A percentile compares a stretch with the other conserved stretches of the same genome.
Evolutionary conservation across 2,888 invertebrate genomes (phyloP).

Genomic region (Drosophila demipolita): DNA sequence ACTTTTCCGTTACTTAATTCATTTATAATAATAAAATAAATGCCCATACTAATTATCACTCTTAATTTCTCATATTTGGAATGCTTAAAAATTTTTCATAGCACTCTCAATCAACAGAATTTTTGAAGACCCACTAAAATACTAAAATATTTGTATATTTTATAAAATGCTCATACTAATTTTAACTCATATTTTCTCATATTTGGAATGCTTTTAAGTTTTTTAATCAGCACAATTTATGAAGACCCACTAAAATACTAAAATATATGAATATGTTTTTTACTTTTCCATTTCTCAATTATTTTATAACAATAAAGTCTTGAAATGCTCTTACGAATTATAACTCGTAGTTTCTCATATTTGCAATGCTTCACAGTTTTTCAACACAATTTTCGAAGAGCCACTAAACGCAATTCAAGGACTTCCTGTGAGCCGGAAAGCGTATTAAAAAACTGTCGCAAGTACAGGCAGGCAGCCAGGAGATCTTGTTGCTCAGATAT

Average conservation of each 20-base stretch:
- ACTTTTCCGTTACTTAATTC: neutral
- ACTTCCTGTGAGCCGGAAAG: conserved; percentile 54
- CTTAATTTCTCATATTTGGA: neutral
- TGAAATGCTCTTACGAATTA: neutral
- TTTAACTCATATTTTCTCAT: neutral
- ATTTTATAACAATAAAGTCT: neutral
- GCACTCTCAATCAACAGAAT: neutral
- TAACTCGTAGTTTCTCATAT: neutral
- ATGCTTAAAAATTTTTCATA: neutral
- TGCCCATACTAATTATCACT: neutral
- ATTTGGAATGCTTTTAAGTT: neutral
- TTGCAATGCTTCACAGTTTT: neutral
- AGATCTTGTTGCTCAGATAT: conserved; percentile 33
- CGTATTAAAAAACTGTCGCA: conserved; percentile 72
- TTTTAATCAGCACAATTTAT: conserved; percentile 4
- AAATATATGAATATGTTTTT: too few species aligned
- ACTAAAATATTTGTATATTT: too few species aligned
- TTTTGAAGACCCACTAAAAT: conserved; percentile 6
- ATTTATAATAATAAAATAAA: neutral
- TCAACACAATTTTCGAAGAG: conserved; percentile 14
- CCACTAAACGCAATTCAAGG: conserved; percentile 19
- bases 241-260: conserved; percentile 1
- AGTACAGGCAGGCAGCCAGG: conserved; percentile 41
- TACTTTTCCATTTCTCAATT: neutral
- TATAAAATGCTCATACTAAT: neutral